These are phyloP conservation scores for Apogon hyalosoma DNA, from an alignment of 2,797 vertebrate genomes.

Conservation along the genomic window DNA sequence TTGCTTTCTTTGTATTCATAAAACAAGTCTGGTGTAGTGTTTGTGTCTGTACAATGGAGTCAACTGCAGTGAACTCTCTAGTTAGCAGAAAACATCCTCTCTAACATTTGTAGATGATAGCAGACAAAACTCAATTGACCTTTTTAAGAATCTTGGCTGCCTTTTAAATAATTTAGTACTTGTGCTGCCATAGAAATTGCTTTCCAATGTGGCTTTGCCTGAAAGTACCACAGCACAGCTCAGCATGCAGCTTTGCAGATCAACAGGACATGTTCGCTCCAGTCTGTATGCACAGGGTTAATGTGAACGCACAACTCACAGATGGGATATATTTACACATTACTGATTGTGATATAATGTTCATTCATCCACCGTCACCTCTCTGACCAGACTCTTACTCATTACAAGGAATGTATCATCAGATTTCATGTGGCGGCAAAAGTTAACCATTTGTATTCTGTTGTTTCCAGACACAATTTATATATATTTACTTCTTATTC, in stretches of 20 bases:
- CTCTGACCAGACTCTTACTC: slow-evolving; percentile 29
- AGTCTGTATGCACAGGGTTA: slow-evolving; percentile 28
- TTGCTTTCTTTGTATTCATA: slow-evolving; percentile 44
- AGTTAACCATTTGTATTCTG: slow-evolving; percentile 4
- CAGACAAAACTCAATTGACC: slow-evolving; percentile 18
- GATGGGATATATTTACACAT: slow-evolving; percentile 33
- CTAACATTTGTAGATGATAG: slow-evolving; percentile 23
- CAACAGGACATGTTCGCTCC: slow-evolving; percentile 18
- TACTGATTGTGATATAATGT: slow-evolving; percentile 32
- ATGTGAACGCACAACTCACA: slow-evolving; percentile 31
- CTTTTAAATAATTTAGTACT: slow-evolving; percentile 15
- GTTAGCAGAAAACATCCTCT: slow-evolving; percentile 19
- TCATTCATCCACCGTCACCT: slow-evolving; percentile 38
- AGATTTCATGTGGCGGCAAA: slow-evolving; percentile 1
- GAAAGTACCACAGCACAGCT: slow-evolving; percentile 15
- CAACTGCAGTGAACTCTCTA: slow-evolving; percentile 17
- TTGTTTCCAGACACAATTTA: not conserved
- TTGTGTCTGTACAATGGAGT: slow-evolving; percentile 28
- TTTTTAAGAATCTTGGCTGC: slow-evolving; percentile 9
- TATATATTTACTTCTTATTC: not conserved
- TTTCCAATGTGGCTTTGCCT: slow-evolving; percentile 25
- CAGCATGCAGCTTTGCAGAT: not conserved
- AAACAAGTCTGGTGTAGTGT: slow-evolving; percentile 44
- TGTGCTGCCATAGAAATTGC: slow-evolving; percentile 14
- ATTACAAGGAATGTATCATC: slow-evolving; percentile 26